A percentile compares a stretch with the other conserved stretches of the same genome.
Conservation (phyloP, 2,888 invertebrate genomes). For the Tachina grossa region DNA sequence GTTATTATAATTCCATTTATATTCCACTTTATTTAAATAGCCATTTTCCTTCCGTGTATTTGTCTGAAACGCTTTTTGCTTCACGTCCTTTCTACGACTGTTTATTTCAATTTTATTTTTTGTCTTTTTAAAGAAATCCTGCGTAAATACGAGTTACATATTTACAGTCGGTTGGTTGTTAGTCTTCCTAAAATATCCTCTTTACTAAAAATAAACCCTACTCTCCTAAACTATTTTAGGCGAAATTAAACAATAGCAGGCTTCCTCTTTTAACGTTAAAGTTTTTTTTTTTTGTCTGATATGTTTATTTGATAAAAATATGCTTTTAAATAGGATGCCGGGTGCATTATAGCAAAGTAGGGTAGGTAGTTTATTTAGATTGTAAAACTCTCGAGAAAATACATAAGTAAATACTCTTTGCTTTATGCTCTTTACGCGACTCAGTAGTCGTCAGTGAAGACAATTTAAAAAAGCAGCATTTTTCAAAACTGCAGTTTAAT, state of each 20-base stretch:
- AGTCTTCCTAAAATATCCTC: slow-evolving; percentile 23
- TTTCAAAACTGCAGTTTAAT: too few relatives aligned
- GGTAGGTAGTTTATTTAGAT: neutral
- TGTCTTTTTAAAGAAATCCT: slow-evolving; percentile 55
- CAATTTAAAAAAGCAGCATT: too few relatives aligned
- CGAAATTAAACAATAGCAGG: slow-evolving; percentile 38
- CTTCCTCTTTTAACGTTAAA: slow-evolving; percentile 26
- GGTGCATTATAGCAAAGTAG: slow-evolving; percentile 28
- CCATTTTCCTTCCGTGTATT: neutral
- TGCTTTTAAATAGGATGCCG: slow-evolving; percentile 3
- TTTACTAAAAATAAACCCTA: slow-evolving; percentile 14
- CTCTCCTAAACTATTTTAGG: slow-evolving; percentile 42
- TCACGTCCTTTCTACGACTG: slow-evolving; percentile 53
- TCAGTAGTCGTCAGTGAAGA: neutral
- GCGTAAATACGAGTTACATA: neutral
- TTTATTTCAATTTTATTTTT: slow-evolving; percentile 47
- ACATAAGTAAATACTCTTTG: neutral
- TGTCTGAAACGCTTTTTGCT: slow-evolving; percentile 7
- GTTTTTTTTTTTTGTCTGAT: slow-evolving; percentile 5
- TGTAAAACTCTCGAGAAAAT: slow-evolving; percentile 39
- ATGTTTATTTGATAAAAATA: slow-evolving; percentile 20
- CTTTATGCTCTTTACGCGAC: slow-evolving; percentile 29
- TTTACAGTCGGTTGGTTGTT: slow-evolving; percentile 35
- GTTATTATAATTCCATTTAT: slow-evolving; percentile 1
- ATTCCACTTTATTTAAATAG: slow-evolving; percentile 23